Percentiles rank a stretch among this genome's conserved stretches.
Evolutionary conservation across 2,888 invertebrate species (phyloP).

Genomic region (Poecilus cupreus): DNA sequence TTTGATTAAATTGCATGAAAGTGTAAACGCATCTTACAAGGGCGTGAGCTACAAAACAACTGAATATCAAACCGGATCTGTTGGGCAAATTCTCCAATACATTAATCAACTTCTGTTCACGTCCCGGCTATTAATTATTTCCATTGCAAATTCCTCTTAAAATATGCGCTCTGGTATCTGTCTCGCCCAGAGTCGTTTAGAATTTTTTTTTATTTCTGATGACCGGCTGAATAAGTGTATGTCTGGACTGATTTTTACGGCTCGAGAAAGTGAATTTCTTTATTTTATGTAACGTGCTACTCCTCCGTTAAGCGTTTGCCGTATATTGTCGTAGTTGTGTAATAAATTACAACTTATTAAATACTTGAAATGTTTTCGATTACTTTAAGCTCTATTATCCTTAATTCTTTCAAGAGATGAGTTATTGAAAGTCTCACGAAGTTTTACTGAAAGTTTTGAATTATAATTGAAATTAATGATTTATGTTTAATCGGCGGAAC

Average conservation of each 20-base stretch:
- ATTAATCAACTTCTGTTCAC: background rate
- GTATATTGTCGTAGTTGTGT: background rate
- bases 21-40: background rate
- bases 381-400: background rate
- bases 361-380: background rate
- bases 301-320: background rate
- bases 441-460: background rate
- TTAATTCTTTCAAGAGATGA: background rate
- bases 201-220: background rate
- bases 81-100: background rate
- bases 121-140: background rate
- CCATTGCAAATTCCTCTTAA: background rate
- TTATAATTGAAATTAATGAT: background rate
- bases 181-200: too few species aligned
- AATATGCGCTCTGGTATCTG: background rate
- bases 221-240: background rate
- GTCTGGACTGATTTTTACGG: background rate
- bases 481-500: background rate
- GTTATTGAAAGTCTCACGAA: background rate
- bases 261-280: background rate
- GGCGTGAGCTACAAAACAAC: background rate
- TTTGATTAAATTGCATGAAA: constrained; percentile 12
- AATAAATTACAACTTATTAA: background rate
- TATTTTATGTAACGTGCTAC: background rate
- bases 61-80: background rate